Conservation (phyloP, 1,140 invertebrate species). For the Drosophila triauraria region DNA sequence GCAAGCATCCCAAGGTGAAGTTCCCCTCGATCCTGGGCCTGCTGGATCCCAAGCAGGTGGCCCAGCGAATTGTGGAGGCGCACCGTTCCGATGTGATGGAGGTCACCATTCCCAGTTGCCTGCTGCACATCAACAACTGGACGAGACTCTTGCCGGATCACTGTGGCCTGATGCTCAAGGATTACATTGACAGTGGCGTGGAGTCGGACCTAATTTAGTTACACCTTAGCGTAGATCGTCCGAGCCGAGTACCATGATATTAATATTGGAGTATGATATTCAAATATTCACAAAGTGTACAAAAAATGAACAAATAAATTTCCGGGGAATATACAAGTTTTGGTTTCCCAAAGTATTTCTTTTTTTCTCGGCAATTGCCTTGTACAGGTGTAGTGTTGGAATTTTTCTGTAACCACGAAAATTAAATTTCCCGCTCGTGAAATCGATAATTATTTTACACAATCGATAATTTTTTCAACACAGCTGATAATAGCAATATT, state of each 20-base stretch:
- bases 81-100: constrained; percentile 87
- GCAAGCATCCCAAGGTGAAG: constrained; percentile 91
- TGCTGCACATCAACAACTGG: constrained; percentile 84
- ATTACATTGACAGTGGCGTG: constrained; percentile 87
- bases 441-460: neutral
- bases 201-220: constrained; percentile 85
- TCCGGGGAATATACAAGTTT: neutral
- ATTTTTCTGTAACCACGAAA: too few species aligned
- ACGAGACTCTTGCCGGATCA: constrained; percentile 85
- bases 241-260: constrained; percentile 20
- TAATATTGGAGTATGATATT: constrained; percentile 20
- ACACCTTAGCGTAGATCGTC: constrained; percentile 12
- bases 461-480: neutral
- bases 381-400: too few species aligned
- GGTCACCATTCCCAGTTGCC: constrained; percentile 86
- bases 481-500: neutral
- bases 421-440: neutral
- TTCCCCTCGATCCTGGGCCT: constrained; percentile 90
- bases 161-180: constrained; percentile 82
- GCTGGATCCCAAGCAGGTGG: constrained; percentile 88
- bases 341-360: neutral
- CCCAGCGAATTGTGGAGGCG: constrained; percentile 88
- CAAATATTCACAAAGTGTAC: constrained; percentile 5
- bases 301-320: neutral
- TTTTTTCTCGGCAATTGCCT: too few species aligned